phyloP scores from a whole-genome alignment of 2,888 invertebrate genomes.

The Actias luna region DNA sequence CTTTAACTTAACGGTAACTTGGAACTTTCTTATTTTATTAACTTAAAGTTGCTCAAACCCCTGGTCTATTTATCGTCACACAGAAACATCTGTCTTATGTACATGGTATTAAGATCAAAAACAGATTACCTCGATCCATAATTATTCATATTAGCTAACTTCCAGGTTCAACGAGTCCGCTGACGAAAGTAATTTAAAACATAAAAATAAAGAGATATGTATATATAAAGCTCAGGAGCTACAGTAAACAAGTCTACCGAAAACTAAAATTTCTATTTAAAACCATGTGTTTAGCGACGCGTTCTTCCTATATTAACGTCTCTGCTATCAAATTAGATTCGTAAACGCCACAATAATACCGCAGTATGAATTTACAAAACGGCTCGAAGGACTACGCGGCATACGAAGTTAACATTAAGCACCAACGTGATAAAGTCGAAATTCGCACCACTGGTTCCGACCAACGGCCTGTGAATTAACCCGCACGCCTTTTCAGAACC shows the following conservation, averaged over 20 bases:
- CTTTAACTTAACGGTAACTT: too few species aligned
- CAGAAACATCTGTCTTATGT: too few species aligned
- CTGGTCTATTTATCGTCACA: too few species aligned
- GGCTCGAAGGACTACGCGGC: slow-evolving; percentile 16
- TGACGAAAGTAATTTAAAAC: not conserved
- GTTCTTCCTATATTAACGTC: slow-evolving; percentile 28
- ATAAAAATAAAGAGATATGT: too few species aligned
- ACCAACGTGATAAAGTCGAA: not conserved
- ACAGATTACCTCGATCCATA: too few species aligned
- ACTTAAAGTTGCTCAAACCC: too few species aligned
- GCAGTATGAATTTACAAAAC: slow-evolving; percentile 28
- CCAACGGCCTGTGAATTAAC: slow-evolving; percentile 13
- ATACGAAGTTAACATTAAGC: slow-evolving; percentile 34
- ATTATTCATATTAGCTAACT: too few species aligned
- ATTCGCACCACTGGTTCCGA: not conserved
- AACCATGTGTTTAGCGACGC: slow-evolving; percentile 20
- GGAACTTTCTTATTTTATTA: too few species aligned
- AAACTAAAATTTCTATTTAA: slow-evolving; percentile 16
- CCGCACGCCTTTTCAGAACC: slow-evolving; percentile 60
- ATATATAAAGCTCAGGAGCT: not conserved
- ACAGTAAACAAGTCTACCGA: not conserved
- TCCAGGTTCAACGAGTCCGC: not conserved
- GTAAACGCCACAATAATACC: slow-evolving; percentile 36
- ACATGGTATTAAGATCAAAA: too few species aligned
- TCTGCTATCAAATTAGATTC: slow-evolving; percentile 49